Conservation (phyloP, 1,140 invertebrate species). For the Diprion similis region DNA sequence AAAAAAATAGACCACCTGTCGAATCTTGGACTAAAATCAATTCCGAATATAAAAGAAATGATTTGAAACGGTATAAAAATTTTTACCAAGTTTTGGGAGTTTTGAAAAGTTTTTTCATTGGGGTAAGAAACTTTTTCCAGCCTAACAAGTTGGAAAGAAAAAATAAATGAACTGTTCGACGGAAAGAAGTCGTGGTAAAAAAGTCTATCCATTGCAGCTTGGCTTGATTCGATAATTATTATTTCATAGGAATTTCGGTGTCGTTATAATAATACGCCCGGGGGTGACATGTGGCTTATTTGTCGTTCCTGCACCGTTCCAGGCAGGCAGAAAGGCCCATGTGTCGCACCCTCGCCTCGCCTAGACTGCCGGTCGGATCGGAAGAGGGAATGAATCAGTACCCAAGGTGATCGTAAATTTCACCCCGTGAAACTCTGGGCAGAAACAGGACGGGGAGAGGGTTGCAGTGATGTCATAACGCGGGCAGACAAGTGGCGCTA, state of each 20-base stretch:
- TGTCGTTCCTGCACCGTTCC: neutral
- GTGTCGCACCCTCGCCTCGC: no score
- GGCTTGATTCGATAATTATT: neutral
- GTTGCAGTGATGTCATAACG: conserved; percentile 48
- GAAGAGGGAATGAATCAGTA: conserved; percentile 58
- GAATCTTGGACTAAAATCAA: no score
- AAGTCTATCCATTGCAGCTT: no score
- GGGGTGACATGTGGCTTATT: neutral
- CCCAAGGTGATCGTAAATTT: conserved; percentile 63
- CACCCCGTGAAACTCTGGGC: conserved; percentile 44
- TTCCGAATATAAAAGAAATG: no score
- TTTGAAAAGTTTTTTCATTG: no score
- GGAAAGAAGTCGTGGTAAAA: no score
- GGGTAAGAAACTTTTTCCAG: no score
- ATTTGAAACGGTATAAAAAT: no score
- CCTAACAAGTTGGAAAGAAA: no score
- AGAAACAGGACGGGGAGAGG: conserved; percentile 20
- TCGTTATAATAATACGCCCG: neutral
- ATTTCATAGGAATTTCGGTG: neutral
- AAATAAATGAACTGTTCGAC: no score
- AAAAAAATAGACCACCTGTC: no score
- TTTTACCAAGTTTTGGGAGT: no score
- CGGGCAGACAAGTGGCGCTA: conserved; percentile 59
- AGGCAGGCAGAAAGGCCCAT: neutral
- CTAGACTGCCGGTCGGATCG: conserved; percentile 22